Percentiles rank a stretch among this genome's conserved stretches.
These are phyloP conservation scores for Simalia tracyae DNA, from an alignment of 2,797 vertebrate species.

Conservation along the genomic window DNA sequence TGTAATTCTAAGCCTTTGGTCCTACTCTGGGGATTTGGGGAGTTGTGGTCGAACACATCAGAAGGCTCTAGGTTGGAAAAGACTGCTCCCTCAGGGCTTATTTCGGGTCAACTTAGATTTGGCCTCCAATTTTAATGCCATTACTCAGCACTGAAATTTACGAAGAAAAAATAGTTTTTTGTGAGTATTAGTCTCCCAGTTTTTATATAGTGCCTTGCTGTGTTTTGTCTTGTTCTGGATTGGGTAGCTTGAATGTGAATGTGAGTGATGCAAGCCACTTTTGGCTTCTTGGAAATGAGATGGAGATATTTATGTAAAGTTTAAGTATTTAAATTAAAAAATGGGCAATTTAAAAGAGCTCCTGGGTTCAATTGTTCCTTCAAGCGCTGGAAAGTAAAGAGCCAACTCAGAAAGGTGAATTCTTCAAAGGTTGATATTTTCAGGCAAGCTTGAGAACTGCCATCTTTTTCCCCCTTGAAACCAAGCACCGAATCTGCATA, in stretches of 20 bases:
- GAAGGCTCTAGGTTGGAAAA: not conserved
- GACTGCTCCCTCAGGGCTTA: not conserved
- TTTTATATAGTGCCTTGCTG: not conserved
- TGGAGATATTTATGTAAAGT: not conserved
- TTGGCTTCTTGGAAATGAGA: not conserved
- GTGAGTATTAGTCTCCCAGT: too few species aligned
- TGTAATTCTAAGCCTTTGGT: not conserved
- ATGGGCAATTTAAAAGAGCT: not conserved
- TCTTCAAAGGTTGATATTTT: not conserved
- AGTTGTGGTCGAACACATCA: not conserved
- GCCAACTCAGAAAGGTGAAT: not conserved
- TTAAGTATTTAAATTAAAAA: not conserved
- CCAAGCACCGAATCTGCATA: not conserved
- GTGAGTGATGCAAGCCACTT: not conserved
- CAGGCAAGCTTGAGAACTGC: not conserved
- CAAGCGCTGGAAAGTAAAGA: not conserved
- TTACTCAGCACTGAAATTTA: not conserved
- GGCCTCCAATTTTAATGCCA: not conserved
- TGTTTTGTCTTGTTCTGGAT: not conserved
- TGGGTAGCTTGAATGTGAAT: not conserved
- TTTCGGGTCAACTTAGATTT: not conserved
- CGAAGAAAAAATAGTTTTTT: not conserved
- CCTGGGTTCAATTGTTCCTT: not conserved
- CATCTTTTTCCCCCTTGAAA: not conserved
- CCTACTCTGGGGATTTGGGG: not conserved